A percentile compares a stretch with the other conserved stretches of the same genome.
Conservation (phyloP, 1,140 invertebrate genomes). For the Pseudomyrmex sp. region DNA sequence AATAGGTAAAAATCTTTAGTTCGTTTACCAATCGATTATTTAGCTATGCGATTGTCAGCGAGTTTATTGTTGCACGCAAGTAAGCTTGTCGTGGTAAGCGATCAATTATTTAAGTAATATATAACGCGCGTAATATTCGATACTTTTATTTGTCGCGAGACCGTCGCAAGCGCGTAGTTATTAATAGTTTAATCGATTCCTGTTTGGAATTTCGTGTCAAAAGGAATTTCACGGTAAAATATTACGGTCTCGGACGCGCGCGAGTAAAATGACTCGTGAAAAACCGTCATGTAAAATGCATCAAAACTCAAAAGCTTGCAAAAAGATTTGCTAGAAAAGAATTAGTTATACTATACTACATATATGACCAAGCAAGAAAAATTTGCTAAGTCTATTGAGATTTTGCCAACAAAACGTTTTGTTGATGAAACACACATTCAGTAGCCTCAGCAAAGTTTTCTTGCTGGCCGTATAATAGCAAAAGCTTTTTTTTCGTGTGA, state of each 20-base stretch:
- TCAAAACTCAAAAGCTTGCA: not conserved
- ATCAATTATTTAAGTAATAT: slow-evolving; percentile 30
- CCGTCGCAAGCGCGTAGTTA: not conserved
- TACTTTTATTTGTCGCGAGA: slow-evolving; percentile 17
- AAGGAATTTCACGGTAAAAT: not conserved
- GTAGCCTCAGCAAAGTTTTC: too few relatives aligned
- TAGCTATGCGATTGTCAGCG: not conserved
- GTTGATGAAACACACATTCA: too few relatives aligned
- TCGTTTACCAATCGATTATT: slow-evolving; percentile 17
- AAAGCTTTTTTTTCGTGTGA: too few relatives aligned
- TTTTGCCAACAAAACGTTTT: too few relatives aligned
- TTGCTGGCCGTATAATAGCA: too few relatives aligned
- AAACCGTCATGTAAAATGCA: not conserved
- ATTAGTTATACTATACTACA: too few relatives aligned
- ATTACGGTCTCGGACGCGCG: not conserved
- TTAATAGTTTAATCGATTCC: not conserved
- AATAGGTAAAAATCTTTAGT: not conserved
- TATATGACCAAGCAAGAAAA: too few relatives aligned
- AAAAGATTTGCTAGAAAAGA: too few relatives aligned
- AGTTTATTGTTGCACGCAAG: not conserved
- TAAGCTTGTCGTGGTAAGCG: not conserved
- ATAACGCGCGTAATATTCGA: not conserved
- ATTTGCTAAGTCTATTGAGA: too few relatives aligned
- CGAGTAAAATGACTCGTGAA: not conserved
- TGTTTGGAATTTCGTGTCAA: not conserved